A percentile compares a stretch with the other conserved stretches of the same genome.
Evolutionary conservation across 2,113 vertebrate species (phyloP).

Genomic region (Nycticorax nycticorax): DNA sequence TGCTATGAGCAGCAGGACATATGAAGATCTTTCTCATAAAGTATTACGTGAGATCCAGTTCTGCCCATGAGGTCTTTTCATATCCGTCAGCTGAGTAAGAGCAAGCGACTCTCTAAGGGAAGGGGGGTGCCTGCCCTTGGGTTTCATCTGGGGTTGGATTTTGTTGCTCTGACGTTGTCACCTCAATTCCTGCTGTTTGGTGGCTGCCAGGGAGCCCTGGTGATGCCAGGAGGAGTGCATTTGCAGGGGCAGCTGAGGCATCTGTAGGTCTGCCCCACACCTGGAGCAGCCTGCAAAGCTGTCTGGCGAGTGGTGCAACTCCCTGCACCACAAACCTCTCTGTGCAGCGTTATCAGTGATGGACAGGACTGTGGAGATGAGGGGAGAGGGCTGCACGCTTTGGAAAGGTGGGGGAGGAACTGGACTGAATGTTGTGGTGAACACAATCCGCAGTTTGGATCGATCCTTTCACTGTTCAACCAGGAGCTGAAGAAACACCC

Average conservation of each 20-base stretch:
- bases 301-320: not conserved
- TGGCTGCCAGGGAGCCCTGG: not conserved
- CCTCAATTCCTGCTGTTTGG: not conserved
- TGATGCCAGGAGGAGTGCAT: not conserved
- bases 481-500: not conserved
- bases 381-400: accelerated
- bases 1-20: not conserved
- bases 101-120: not conserved
- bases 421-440: not conserved
- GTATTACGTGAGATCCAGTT: not conserved
- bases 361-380: not conserved
- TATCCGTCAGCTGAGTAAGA: not conserved
- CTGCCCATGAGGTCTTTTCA: not conserved
- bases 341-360: not conserved
- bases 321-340: accelerated
- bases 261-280: not conserved
- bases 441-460: accelerated
- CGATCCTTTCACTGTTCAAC: not conserved
- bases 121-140: not conserved
- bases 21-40: not conserved
- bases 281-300: not conserved
- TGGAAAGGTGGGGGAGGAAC: not conserved
- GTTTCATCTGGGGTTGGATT: not conserved
- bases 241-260: not conserved
- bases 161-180: not conserved